phyloP scores from a whole-genome alignment of 2,797 vertebrate genomes.

The Clamator glandarius region DNA sequence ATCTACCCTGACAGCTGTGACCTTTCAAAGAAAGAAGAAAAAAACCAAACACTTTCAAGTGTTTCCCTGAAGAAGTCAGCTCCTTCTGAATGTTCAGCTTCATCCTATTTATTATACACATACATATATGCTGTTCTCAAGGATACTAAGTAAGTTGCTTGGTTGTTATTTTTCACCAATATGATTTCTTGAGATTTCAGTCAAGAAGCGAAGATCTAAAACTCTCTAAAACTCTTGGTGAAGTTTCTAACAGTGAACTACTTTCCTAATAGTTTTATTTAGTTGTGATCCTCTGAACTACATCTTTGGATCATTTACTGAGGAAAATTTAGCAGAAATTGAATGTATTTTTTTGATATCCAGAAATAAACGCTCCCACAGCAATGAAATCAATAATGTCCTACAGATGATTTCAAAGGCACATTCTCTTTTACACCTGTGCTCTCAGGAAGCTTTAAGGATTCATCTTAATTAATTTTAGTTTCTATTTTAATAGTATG shows the following conservation, averaged over 20 bases:
- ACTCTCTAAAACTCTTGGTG: neutral
- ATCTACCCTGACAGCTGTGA: neutral
- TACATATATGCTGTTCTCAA: neutral
- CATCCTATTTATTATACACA: neutral
- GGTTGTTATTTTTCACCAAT: neutral
- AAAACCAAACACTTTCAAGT: neutral
- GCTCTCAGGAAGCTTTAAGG: neutral
- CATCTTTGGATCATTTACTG: neutral
- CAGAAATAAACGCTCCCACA: neutral
- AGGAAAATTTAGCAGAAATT: neutral
- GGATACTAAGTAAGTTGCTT: neutral
- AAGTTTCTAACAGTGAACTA: neutral
- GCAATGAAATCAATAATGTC: neutral
- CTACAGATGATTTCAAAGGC: neutral
- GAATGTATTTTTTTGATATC: neutral
- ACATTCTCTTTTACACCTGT: neutral
- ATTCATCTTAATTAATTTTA: neutral
- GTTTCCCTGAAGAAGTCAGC: neutral
- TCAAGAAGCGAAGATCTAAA: neutral
- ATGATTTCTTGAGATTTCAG: neutral
- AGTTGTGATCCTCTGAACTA: neutral
- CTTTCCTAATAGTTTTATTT: neutral
- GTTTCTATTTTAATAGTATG: neutral
- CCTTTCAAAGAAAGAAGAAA: neutral
- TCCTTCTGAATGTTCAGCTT: neutral